A percentile compares a stretch with the other conserved stretches of the same genome.
These are phyloP conservation scores for Montipora capricornis DNA, from an alignment of 64 coral and sea anemone species.

Conservation along the genomic window DNA sequence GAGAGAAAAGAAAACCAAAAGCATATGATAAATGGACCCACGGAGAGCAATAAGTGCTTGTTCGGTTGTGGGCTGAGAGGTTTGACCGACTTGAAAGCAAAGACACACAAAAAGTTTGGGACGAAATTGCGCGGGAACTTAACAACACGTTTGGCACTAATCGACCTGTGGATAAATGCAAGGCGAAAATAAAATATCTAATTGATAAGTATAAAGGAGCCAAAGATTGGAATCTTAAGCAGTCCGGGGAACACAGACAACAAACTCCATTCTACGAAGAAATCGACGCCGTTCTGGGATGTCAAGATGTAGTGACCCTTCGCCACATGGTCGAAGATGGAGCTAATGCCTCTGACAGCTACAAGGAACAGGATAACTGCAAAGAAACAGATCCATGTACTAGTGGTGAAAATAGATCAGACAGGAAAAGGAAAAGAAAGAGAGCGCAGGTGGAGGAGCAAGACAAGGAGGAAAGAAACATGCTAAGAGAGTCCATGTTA, in stretches of 20 bases:
- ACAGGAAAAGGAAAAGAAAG: neutral
- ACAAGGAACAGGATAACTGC: neutral
- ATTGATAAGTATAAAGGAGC: slow-evolving; percentile 42
- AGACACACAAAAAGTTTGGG: slow-evolving; percentile 15
- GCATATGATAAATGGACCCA: slow-evolving; percentile 24
- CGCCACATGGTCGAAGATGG: slow-evolving; percentile 1
- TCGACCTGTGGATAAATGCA: neutral
- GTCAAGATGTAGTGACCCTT: neutral
- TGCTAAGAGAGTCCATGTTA: neutral
- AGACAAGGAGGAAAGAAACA: slow-evolving; percentile 4
- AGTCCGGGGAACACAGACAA: slow-evolving; percentile 12
- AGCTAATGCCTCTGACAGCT: neutral
- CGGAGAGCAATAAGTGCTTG: slow-evolving; percentile 9
- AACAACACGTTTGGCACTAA: neutral
- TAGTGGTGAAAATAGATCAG: slow-evolving; percentile 1
- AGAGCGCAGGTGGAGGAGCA: neutral
- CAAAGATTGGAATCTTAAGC: slow-evolving; percentile 37
- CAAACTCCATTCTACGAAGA: neutral
- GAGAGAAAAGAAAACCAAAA: slow-evolving; percentile 7
- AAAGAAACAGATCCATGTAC: slow-evolving; percentile 5
- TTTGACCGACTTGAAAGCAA: slow-evolving; percentile 19
- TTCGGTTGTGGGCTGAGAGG: slow-evolving; percentile 6
- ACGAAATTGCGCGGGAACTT: neutral
- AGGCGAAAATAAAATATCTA: slow-evolving; percentile 29
- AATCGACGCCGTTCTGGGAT: neutral